These are phyloP conservation scores for Parapsyche elsis DNA, from an alignment of 1,140 invertebrate species.

Conservation along the genomic window DNA sequence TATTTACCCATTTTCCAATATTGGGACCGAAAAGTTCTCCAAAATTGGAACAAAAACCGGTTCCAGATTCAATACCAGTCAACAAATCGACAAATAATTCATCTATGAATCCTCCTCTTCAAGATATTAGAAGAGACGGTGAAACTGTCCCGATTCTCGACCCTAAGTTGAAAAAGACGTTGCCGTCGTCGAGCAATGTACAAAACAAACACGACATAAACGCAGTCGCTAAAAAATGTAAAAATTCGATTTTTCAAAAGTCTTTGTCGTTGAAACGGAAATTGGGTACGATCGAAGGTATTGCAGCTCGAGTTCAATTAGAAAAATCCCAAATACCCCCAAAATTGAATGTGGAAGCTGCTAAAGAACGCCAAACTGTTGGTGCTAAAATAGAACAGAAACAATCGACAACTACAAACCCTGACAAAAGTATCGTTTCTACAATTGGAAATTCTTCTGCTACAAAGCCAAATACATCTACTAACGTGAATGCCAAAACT, in stretches of 20 bases:
- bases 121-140: neutral
- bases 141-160: neutral
- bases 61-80: slow-evolving; percentile 1
- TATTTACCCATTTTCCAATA: neutral
- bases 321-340: neutral
- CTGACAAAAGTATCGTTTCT: neutral
- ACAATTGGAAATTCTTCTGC: neutral
- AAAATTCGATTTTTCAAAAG: slow-evolving; percentile 17
- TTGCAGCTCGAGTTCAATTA: neutral
- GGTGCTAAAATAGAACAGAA: neutral
- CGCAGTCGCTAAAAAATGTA: slow-evolving; percentile 21
- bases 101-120: neutral
- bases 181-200: neutral
- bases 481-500: neutral
- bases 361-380: neutral
- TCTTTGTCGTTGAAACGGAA: slow-evolving; percentile 12
- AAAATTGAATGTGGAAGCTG: neutral
- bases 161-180: neutral
- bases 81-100: neutral
- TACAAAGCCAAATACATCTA: neutral
- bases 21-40: neutral
- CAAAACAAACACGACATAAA: neutral
- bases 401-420: neutral
- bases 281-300: neutral
- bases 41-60: slow-evolving; percentile 15